Conservation (phyloP, 2,113 vertebrate genomes). For the Archilochus colubris region DNA sequence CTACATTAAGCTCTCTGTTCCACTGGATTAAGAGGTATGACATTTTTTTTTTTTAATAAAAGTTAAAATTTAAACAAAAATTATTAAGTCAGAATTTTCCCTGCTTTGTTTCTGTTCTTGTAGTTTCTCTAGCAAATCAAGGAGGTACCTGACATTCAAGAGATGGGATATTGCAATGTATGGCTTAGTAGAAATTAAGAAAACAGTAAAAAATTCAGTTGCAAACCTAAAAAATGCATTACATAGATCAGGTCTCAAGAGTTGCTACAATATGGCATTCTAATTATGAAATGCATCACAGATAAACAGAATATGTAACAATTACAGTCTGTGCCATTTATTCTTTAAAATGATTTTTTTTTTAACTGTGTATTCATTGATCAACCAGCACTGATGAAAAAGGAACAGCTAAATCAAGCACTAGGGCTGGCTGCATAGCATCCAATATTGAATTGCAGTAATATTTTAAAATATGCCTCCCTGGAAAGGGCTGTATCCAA, state of each 20-base stretch:
- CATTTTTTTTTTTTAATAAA: background rate
- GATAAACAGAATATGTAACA: background rate
- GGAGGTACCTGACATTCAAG: background rate
- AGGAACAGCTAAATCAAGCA: background rate
- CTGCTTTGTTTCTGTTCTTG: background rate
- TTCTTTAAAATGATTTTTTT: background rate
- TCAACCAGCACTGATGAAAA: background rate
- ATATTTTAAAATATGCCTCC: background rate
- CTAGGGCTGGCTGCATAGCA: background rate
- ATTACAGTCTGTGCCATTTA: background rate
- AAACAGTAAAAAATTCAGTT: background rate
- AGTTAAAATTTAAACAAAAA: conserved; percentile 11
- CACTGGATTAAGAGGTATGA: background rate
- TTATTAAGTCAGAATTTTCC: background rate
- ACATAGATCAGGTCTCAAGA: background rate
- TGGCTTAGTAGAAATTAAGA: background rate
- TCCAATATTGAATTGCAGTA: background rate
- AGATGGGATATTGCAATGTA: background rate
- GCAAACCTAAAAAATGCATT: background rate
- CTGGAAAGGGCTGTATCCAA: background rate
- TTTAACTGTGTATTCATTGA: background rate
- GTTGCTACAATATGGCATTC: background rate
- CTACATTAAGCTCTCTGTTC: background rate
- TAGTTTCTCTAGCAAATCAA: background rate
- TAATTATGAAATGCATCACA: background rate